Evolutionary conservation across 2,888 invertebrate species (phyloP).

Genomic region (Metellina segmentata): DNA sequence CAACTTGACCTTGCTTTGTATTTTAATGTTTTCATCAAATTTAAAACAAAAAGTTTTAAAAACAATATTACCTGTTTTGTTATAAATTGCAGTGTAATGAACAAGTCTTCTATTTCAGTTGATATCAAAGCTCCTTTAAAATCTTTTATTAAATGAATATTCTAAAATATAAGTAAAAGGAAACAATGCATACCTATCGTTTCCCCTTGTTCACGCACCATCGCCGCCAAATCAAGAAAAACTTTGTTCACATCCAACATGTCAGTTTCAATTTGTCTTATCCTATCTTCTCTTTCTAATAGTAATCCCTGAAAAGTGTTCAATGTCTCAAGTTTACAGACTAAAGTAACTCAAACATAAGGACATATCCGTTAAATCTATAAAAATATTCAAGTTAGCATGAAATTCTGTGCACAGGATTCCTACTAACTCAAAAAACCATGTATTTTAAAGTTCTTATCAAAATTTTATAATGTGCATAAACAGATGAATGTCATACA

Average conservation of each 20-base stretch:
- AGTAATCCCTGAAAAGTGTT: conserved; percentile 85
- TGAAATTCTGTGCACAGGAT: neutral
- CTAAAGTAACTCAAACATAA: neutral
- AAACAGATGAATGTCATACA: too few relatives aligned
- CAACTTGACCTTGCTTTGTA: too few relatives aligned
- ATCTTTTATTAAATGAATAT: neutral
- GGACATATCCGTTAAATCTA: neutral
- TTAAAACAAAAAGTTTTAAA: too few relatives aligned
- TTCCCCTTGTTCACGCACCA: conserved; percentile 96
- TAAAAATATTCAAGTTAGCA: neutral
- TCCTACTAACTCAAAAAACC: too few relatives aligned
- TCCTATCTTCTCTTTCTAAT: conserved; percentile 93
- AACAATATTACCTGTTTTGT: too few relatives aligned
- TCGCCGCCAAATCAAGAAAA: conserved; percentile 95
- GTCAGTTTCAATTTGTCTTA: conserved; percentile 94
- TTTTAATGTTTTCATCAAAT: too few relatives aligned
- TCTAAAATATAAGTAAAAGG: too few relatives aligned
- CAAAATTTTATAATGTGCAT: too few relatives aligned
- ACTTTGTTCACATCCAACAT: conserved; percentile 97
- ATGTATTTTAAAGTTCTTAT: too few relatives aligned
- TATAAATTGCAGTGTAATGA: too few relatives aligned
- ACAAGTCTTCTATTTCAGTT: too few relatives aligned
- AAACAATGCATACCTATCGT: conserved; percentile 86
- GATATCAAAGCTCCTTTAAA: too few relatives aligned
- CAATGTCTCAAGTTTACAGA: neutral